Base-by-base conservation (phyloP, 2,888 invertebrate species). In the Osmoderma eremita region DNA sequence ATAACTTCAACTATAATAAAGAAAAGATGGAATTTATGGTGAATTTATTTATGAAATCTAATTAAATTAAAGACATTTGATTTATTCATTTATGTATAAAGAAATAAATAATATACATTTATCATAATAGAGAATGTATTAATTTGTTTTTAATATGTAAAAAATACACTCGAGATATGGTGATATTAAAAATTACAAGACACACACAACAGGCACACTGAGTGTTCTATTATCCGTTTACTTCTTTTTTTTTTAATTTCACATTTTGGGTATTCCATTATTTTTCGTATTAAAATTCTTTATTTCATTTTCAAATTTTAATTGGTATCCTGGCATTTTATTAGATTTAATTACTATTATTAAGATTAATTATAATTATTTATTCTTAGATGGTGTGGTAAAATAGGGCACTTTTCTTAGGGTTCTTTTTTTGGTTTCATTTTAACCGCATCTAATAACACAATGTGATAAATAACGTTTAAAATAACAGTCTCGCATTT, bases 21-120 rank as follows among this genome's bases (percentile, higher is more conserved):
- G 41, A 50, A 49, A 30, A 8, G 22, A 63, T 41, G 38, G 1
- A 38, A 64, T 64, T 20, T 53, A 45, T 39, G 51, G 53, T 50
- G 41, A 30, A 64, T 64, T 53, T 42, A 64, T 64, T 64, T 64
- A 64, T 64, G 53, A 53, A 53, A 53, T 53, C 17, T 64, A 50
- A n/a, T 64, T 53, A 64, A 64, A 64, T 64, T 53, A 53, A 49
- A 53, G 63, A 64, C 63, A 64, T 51, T 64, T 51, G 45, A 38
- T 64, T 64, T 22, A 24, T 63, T 64, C 53, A 30, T 30, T 36
- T 64, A 64, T 54, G 41, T 65, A 58, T 65, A 64, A 58, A 63
- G 68, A 68, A 67, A 68, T 68, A 68, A 68, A 68, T 68, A 68
- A 68, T 68, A 50, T 68, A 68, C 68, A 68, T 64, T 65, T 68